Evolutionary conservation across 2,113 vertebrate genomes (phyloP).

Genomic region (Chionis minor): DNA sequence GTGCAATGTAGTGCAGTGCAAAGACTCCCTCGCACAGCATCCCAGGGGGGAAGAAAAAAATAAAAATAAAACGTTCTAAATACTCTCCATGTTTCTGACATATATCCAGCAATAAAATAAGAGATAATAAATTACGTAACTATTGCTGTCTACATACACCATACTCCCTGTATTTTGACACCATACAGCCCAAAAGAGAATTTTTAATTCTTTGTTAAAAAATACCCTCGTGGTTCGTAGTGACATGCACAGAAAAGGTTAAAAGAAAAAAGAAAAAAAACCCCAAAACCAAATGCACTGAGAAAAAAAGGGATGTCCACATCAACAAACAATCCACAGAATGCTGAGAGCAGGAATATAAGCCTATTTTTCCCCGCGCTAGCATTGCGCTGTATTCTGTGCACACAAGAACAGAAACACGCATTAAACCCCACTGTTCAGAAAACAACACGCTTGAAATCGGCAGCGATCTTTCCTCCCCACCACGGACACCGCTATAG

Average conservation of each 20-base stretch:
- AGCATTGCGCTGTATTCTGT: neutral
- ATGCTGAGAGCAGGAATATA: neutral
- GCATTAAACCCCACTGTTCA: neutral
- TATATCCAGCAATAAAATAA: slow-evolving; percentile 4
- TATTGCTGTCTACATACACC: neutral
- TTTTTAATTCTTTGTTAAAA: neutral
- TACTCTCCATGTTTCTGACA: slow-evolving; percentile 28
- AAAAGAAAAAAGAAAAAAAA: neutral
- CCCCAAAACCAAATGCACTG: neutral
- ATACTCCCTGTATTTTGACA: neutral
- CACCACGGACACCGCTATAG: neutral
- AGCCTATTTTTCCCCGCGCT: neutral
- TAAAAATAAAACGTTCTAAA: slow-evolving; percentile 23
- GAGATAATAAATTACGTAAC: slow-evolving; percentile 62
- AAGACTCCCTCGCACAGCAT: neutral
- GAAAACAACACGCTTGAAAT: neutral
- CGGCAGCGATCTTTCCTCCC: neutral
- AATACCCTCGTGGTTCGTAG: neutral
- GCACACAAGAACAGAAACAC: neutral
- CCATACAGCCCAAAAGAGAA: neutral
- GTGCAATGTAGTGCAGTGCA: neutral
- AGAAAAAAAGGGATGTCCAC: neutral
- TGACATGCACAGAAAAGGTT: neutral
- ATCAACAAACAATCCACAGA: neutral
- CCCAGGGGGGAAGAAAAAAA: neutral